phyloP scores from a whole-genome alignment of 2,797 vertebrate species.

The Eulemur albifrons region DNA sequence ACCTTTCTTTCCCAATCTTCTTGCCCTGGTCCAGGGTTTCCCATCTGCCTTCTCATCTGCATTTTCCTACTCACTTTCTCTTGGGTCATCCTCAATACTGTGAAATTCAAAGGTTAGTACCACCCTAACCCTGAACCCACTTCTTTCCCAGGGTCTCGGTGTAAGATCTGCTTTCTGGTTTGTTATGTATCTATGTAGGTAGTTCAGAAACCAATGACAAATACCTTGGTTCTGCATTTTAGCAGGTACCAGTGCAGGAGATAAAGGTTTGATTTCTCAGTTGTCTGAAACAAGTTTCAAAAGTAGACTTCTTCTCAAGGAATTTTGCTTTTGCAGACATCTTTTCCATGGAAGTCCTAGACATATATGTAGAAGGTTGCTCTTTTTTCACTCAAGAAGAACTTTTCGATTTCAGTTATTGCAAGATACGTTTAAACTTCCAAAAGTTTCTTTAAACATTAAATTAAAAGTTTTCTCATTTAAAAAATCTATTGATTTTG shows the following conservation, averaged over 20 bases:
- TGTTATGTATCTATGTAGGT: not conserved
- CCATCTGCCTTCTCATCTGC: not conserved
- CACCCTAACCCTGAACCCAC: not conserved
- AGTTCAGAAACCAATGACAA: not conserved
- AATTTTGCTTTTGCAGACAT: not conserved
- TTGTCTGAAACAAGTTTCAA: not conserved
- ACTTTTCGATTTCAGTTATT: not conserved
- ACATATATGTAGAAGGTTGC: not conserved
- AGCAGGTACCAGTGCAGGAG: not conserved
- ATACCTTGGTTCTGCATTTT: not conserved
- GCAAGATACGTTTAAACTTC: constrained; percentile 33
- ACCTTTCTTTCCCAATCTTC: not conserved
- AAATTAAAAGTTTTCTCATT: not conserved
- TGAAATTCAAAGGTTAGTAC: not conserved
- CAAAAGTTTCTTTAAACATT: not conserved
- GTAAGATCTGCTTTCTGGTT: not conserved
- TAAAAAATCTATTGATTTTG: not conserved
- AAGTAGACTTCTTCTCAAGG: not conserved
- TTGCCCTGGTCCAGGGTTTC: not conserved
- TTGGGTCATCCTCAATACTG: not conserved
- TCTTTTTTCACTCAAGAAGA: not conserved
- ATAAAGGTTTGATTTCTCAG: not conserved
- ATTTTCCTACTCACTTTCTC: not conserved
- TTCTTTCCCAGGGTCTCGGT: not conserved
- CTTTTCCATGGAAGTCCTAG: not conserved